Evolutionary conservation across 2,888 invertebrate genomes (phyloP).

Genomic region (Lasiommata megera): DNA sequence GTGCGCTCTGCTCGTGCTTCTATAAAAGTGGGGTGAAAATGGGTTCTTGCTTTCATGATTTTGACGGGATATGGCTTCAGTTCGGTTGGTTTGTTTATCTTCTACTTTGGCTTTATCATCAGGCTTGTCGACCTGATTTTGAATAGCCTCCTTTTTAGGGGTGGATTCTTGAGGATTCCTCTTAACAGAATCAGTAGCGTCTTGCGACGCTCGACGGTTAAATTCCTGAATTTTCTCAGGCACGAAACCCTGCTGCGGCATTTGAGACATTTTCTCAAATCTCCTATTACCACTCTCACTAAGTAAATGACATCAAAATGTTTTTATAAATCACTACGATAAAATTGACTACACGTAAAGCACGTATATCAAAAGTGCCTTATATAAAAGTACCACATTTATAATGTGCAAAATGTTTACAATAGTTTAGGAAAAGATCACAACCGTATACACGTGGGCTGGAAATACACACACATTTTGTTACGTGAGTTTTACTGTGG

Average conservation of each 20-base stretch:
- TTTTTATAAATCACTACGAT: slow-evolving; percentile 37
- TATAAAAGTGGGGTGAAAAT: slow-evolving; percentile 66
- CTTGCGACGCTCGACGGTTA: slow-evolving; percentile 67
- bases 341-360: slow-evolving; percentile 54
- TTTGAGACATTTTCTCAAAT: slow-evolving; percentile 61
- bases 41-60: slow-evolving; percentile 66
- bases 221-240: slow-evolving; percentile 73
- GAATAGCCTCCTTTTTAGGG: slow-evolving; percentile 55
- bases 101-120: slow-evolving; percentile 36
- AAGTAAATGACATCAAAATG: slow-evolving; percentile 53
- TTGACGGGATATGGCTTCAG: slow-evolving; percentile 46
- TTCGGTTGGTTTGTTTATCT: slow-evolving; percentile 44
- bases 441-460: slow-evolving; percentile 56
- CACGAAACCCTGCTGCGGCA: slow-evolving; percentile 66
- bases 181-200: slow-evolving; percentile 51
- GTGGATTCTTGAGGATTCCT: slow-evolving; percentile 28
- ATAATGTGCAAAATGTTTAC: slow-evolving; percentile 40
- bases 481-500: slow-evolving; percentile 8
- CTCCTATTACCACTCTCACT: slow-evolving; percentile 25
- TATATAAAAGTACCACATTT: slow-evolving; percentile 36
- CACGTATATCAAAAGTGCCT: slow-evolving; percentile 52
- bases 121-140: slow-evolving; percentile 45
- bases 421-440: slow-evolving; percentile 59
- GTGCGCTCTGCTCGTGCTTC: slow-evolving; percentile 56
- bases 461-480: not conserved